Conservation (phyloP, 2,888 invertebrate species). For the Tenthredo mesomela region DNA sequence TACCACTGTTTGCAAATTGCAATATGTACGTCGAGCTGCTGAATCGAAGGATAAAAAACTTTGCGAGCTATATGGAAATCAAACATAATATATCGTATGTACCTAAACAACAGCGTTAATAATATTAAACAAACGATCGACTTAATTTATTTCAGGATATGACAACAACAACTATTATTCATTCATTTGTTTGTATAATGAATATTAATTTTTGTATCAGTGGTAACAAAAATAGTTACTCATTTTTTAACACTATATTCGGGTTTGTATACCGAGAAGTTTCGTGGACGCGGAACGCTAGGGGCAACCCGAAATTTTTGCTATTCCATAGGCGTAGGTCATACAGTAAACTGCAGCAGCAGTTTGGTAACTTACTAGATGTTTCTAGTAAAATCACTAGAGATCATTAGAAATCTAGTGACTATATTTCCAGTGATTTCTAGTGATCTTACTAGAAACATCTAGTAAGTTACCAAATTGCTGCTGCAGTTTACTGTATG, state of each 20-base stretch:
- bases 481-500: too few species aligned
- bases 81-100: neutral
- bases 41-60: constrained; percentile 1
- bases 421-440: too few species aligned
- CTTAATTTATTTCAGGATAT: neutral
- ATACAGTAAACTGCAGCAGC: too few species aligned
- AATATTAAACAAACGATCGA: neutral
- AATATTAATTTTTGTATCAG: neutral
- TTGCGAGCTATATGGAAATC: neutral
- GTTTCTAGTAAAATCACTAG: too few species aligned
- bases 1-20: neutral
- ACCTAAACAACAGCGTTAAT: neutral
- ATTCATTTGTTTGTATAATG: neutral
- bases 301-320: too few species aligned
- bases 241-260: neutral
- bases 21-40: neutral
- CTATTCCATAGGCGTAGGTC: too few species aligned
- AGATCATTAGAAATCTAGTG: too few species aligned
- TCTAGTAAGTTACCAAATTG: too few species aligned
- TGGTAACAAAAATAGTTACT: neutral
- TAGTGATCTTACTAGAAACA: too few species aligned
- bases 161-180: neutral
- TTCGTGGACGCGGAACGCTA: too few species aligned
- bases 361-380: too few species aligned
- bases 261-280: too few species aligned